Base-by-base conservation (phyloP, 1,140 invertebrate genomes). In the Cephus cinctus region DNA sequence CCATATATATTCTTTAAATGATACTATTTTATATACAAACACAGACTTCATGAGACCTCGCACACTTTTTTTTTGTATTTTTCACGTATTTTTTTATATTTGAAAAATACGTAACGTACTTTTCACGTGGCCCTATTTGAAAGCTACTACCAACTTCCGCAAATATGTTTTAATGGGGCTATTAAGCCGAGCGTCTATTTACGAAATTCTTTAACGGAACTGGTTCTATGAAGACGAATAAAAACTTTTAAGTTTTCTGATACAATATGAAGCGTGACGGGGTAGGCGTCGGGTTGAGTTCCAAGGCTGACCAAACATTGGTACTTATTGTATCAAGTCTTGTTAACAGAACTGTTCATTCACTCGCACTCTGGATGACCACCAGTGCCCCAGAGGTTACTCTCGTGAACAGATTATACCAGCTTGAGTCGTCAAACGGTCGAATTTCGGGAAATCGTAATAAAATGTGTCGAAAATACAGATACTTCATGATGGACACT, bases 251-350 rank as follows among this genome's bases (percentile, higher is more conserved):
- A 45, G 8, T 47, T 47, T 47, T 47, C 12, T 21, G 35, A 39
- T 11, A 12, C 31, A 9, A 39, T n/a, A 8, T 12, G 23, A 43
- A 57, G 51, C 52, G 53, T 39, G 41, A 42, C 55, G 61, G 60
- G 57, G 52, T 52, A 43, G 47, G 43, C 54, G 57, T 58, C 19
- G 50, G 55, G 51, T 50, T 47, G 36, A 25, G 62, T 41, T 62
- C 64, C 72, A 76, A 76, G 73, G 72, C 64, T 73, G 63, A 61
- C 52, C 56, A 52, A 52, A 52, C 57, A 48, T 67, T 67, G 69
- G 72, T 75, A 77, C 67, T 77, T 77, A 77, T 75, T 75, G 67
- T 74, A 77, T 77, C 72, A 77, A 74, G 73, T 63, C 73, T 75
- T 55, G 67, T 77, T 77, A 75, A 72, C 65, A 50, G 57, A 68